phyloP scores from a whole-genome alignment of 2,113 vertebrate genomes.

The Montifringilla adamsi region DNA sequence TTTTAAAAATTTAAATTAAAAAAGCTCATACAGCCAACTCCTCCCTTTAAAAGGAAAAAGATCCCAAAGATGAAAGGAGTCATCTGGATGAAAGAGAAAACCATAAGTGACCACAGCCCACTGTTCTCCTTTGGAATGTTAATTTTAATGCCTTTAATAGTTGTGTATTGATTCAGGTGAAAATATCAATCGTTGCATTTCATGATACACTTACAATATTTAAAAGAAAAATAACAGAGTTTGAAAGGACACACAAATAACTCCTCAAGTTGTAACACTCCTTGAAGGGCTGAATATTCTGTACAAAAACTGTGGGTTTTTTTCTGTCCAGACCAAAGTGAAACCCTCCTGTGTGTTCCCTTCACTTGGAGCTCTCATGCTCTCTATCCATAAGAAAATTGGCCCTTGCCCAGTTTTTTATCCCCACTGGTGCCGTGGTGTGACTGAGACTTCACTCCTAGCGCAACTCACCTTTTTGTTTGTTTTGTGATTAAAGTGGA shows the following conservation, averaged over 20 bases:
- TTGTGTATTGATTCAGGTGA: neutral
- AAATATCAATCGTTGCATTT: neutral
- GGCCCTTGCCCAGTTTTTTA: neutral
- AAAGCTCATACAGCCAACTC: neutral
- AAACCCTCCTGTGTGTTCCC: no score
- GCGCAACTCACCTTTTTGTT: neutral
- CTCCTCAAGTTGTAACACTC: neutral
- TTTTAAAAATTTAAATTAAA: neutral
- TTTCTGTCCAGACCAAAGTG: neutral
- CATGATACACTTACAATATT: neutral
- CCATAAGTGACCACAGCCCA: neutral
- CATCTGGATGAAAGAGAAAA: neutral
- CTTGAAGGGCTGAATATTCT: neutral
- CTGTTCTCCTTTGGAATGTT: neutral
- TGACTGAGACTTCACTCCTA: neutral
- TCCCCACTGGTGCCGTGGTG: neutral
- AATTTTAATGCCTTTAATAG: neutral
- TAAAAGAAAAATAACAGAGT: neutral
- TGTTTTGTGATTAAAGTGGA: neutral
- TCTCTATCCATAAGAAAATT: neutral
- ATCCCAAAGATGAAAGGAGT: neutral
- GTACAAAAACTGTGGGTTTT: neutral
- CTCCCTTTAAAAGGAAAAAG: neutral
- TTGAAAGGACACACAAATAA: neutral
- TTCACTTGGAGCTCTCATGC: neutral